Base-by-base conservation (phyloP, 1,140 invertebrate genomes). In the Diprion similis region DNA sequence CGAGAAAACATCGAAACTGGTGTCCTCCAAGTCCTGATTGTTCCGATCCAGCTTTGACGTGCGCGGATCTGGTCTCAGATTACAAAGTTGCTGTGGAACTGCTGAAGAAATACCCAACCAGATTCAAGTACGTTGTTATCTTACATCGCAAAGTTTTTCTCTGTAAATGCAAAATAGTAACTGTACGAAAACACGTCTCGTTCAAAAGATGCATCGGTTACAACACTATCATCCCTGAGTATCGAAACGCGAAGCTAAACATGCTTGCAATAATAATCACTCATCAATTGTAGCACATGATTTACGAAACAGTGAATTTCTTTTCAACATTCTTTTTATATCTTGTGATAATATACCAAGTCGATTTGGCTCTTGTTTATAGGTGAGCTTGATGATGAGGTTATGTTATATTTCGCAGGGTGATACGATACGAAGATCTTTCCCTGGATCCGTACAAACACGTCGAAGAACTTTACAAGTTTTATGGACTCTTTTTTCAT, bases 1-100 rank as follows among this genome's bases (percentile, higher is more conserved):
- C 95, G 0, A 89, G 96, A 59, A 92, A 93, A 73, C 95, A 96
- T 84, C 90, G 95, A 4, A 91, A 92, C 70, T 97, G 95, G 94
- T 97, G 96, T 83, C 94, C 93, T 0, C 91, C 91, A n/a, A 90
- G 92, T 73, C 91, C 93, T 8, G 95, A 96, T 83, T 97, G 96
- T 86, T 92, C 92, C 81, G 90, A 95, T 81, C 92, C 95, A 0
- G 84, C 89, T 24, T 85, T 92, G 45, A 89, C 97, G 0, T 97
- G 96, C 84, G 90, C 90, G 46, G 95, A 97, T 86, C 92, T 97
- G 87, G 92, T 94, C 8, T 91, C 92, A 66, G 96, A 97, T 83
- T 96, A 94, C 84, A 91, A 91, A 66, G 92, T 93, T 45, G 95
- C 95, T 46, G 89, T 92, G 10, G 83, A 90, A 66, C 87, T 97